Base-by-base conservation (phyloP, 2,113 vertebrate species). In the Spea multiplicata region DNA sequence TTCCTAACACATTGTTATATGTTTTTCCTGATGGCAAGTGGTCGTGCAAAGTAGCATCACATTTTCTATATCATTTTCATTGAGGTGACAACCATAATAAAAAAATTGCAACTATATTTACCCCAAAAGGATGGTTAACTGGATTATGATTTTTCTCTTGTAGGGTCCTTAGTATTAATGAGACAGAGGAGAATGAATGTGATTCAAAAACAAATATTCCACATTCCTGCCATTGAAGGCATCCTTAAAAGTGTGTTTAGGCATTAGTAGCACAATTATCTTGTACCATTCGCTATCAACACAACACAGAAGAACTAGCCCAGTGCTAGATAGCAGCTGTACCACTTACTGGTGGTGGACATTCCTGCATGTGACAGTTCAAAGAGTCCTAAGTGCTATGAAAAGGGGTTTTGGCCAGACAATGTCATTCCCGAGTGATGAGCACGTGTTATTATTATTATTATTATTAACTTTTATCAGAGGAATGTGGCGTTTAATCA, bases 401-500 rank as follows among this genome's bases (percentile, higher is more conserved):
- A 66, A 8, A 47, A 57, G 13, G 59, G 30, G 10, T 10, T 44
- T 48, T 17, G 65, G 44, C 13, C 50, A 55, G 49, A n/a, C 10
- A 66, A n/a, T 48, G 30, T 75, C 13, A 52, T 75, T 66, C 64
- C 14, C 6, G 9, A 7, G 50, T 53, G 62, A 67, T 67, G 44
- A 75, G 12, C 49, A 66, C 45, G 49, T 67, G 49, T 30, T 53
- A n/a, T n/a, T n/a, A n/a, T n/a, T n/a, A n/a, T n/a, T n/a, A n/a
- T n/a, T n/a, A n/a, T n/a, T n/a, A n/a, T n/a, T 57, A 16, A n/a
- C 30, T 66, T 30, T 14, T 9, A 75, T 67, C 44, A 75, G 62
- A 75, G 44, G 64, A 75, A 75, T 75, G 74, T 75, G 74, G n/a
- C 53, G 74, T 75, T 75, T 75, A 61, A 67, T 55, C 64, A 75